Conservation (phyloP, 92 coral and sea anemone species). For the Zoanthus sociatus region DNA sequence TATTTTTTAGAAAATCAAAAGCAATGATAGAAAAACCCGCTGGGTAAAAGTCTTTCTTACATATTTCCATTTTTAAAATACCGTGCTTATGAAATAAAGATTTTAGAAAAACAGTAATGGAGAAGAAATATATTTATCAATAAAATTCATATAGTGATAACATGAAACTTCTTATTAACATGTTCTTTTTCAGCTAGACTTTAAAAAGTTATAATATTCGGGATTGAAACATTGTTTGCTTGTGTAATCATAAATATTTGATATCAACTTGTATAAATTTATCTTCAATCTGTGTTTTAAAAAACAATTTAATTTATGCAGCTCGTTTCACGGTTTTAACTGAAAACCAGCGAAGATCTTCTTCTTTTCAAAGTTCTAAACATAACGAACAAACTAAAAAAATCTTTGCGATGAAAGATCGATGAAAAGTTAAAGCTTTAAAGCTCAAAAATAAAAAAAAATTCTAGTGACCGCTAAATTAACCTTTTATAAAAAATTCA, state of each 20-base stretch:
- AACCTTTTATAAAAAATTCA: conserved; percentile 34
- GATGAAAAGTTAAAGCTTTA: neutral
- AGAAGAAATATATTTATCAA: neutral
- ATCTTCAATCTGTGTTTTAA: neutral
- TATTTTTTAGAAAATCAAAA: neutral
- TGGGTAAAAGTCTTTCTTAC: neutral
- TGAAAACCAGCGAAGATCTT: neutral
- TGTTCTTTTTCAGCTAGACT: neutral
- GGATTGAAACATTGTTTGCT: neutral
- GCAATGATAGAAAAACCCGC: conserved; percentile 12
- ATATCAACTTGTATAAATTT: neutral
- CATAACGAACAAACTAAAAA: neutral
- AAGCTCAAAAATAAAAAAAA: conserved; percentile 26
- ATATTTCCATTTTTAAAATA: conserved; percentile 14
- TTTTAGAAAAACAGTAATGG: neutral
- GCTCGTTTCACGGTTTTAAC: neutral
- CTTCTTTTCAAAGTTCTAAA: neutral
- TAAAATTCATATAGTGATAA: neutral
- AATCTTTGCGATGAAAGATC: neutral
- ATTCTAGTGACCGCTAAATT: conserved; percentile 33
- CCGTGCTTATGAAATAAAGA: neutral
- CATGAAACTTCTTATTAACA: neutral
- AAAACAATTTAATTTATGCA: neutral
- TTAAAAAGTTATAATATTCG: neutral
- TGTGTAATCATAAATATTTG: conserved; percentile 28